Evolutionary conservation across 2,113 vertebrate genomes (phyloP).

Genomic region (Aleadryas rufinucha): DNA sequence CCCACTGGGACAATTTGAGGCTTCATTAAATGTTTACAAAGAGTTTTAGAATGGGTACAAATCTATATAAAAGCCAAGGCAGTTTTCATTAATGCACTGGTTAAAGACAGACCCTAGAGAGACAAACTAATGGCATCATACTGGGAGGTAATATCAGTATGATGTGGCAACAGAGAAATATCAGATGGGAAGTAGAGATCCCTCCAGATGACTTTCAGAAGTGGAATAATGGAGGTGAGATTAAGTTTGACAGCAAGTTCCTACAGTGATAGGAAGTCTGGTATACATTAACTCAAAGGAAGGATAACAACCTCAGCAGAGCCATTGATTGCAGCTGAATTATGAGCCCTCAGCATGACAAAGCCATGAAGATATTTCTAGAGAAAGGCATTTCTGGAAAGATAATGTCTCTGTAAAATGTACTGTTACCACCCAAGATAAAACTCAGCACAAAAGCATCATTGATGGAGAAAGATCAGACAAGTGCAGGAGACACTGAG

Average conservation of each 20-base stretch:
- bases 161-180: background rate
- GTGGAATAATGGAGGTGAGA: background rate
- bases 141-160: background rate
- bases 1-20: background rate
- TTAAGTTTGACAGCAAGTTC: background rate
- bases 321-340: background rate
- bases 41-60: background rate
- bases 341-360: constrained; percentile 5
- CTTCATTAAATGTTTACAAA: background rate
- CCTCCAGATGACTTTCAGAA: background rate
- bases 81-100: background rate
- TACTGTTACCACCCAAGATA: background rate
- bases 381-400: constrained; percentile 23
- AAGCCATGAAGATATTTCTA: constrained; percentile 11
- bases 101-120: background rate
- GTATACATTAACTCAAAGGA: background rate
- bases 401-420: background rate
- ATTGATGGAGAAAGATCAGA: background rate
- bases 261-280: background rate
- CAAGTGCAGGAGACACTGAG: background rate
- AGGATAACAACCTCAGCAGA: background rate
- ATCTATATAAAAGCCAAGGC: background rate
- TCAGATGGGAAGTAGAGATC: background rate
- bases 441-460: background rate
- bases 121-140: background rate